Base-by-base conservation (phyloP, 1,140 invertebrate species). In the Euura saliciscinereae region DNA sequence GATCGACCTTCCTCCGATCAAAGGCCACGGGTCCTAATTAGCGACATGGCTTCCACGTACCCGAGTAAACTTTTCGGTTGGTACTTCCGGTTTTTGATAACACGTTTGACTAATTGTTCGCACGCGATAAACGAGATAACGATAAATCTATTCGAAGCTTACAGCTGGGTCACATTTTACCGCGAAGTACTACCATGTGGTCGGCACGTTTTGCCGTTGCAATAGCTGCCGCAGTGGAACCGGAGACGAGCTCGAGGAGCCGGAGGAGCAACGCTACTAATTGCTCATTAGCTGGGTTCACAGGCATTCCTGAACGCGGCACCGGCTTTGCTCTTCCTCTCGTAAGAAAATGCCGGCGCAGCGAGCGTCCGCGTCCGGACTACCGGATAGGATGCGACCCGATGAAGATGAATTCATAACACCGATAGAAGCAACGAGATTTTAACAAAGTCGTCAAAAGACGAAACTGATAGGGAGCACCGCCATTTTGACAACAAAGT, bases 281-380 rank as follows among this genome's bases (percentile, higher is more conserved):
- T 82, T 81, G 80, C 79, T 82, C 80, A 78, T 82, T 83, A 83
- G 77, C 73, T 76, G 28, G 51, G 51, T 59, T 59, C 51, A 59
- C 3, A 59, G 5, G 51, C 51, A 59, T 59, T 59, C 51, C 51
- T 59, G 51, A 59, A 59, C 51, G 51, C 51, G 5, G 10, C 6
- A 6, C 51, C 8, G 5, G 51, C 51, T 4, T n/a, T 6, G 51
- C 51, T 59, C 51, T 59, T 59, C 10, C 51, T 59, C 51, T 59
- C 13, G 2, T 8, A 59, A 59, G 51, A 59, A 59, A 59, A 59
- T 4, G 13, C 6, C 51, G 8, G 10, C 51, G 5, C 28, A 28
- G 28, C 28, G 28, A 28, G 28, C 28, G 28, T 28, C 28, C 28
- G 28, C 28, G 51, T 59, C 51, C 51, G 28, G 28, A 1, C 28